Base-by-base conservation (phyloP, 2,113 vertebrate species). In the Syngnathus floridae region DNA sequence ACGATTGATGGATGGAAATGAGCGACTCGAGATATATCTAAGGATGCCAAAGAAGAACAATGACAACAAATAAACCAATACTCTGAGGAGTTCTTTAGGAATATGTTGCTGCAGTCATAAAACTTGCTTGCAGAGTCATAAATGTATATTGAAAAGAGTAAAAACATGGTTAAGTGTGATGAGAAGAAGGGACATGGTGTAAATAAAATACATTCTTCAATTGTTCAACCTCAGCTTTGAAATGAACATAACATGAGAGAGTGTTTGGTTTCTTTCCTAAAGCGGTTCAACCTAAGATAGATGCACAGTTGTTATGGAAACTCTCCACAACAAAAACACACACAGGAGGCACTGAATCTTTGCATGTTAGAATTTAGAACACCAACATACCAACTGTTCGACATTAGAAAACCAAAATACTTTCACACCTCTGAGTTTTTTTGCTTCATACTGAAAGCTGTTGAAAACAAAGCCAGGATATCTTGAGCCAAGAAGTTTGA, bases 301-400 rank as follows among this genome's bases (percentile, higher is more conserved):
- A 26, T 64, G 51, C 36, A 65, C 54, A 52, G 73, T 73, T 70
- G 76, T 83, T 64, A 73, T 71, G 71, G 73, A 74, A 69, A 82
- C 63, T 51, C 38, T 36, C 51, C 21, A 4, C 70, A 71, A 72
- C 48, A 38, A 43, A 74, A 71, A 65, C 35, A 49, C 31, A 62
- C 62, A 36, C 26, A 31, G 13, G 48, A 52, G 48, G 62, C 36
- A 17, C 48, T 60, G 38, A 10, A 72, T 63, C 52, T 49, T 62
- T 19, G 9, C 7, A 62, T 56, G 8, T 49, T 14, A 14, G 19
- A 4, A 22, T 35, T 66, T 41, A 38, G 35, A 49, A 68, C 46
- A 4, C 8, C 16, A 14, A 14, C 46, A 66, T 35, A 67, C 64
- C 65, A 68, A 58, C 31, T 2, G 45, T 54, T 63, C 21, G 69